Evolutionary conservation across 2,797 vertebrate species (phyloP), one percentile per base, ranked within the genome.

Genomic region (Tragelaphus eurycerus): DNA sequence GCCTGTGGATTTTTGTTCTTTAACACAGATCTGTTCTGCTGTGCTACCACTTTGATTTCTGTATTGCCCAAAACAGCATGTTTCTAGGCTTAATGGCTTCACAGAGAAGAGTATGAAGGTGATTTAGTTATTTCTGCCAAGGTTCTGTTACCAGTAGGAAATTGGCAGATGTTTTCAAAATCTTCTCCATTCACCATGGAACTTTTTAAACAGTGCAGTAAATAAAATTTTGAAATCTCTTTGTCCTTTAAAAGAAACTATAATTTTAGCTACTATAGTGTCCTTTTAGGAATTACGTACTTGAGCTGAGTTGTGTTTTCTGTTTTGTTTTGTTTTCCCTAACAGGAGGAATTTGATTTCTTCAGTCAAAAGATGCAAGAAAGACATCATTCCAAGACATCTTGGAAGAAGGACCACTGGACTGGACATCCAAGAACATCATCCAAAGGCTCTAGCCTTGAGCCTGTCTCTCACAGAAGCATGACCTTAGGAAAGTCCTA

Each of bases 1-100:
- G 99, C 99, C 99, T 99, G 99, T 99, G 99, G 99, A 99, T 99
- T 99, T 99, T 99, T 99, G 98, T 99, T 99, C 99, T 98, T 98
- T 99, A 99, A 99, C 98, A 98, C 98, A 99, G 99, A 99, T 99
- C 98, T 98, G 98, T 98, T 99, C 98, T 98, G 98, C 98, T 98
- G 98, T 98, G 99, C 98, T 98, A 97, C 98, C 98, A 94, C 99
- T 99, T 99, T 99, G 99, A 99, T 99, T 99, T 98, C 99, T 98
- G 98, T 98, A 99, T 99, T 99, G 99, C 99, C 99, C 98, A 99
- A 98, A 99, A 94, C 99, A 99, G 99, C 99, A 98, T 99, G 99
- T 99, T 98, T 99, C 99, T 98, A 97, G 98, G 99, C 99, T 99
- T 99, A 99, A 99, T 99, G 98, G 99, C 99, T 99, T 99, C 99